Base-by-base conservation (phyloP, 2,797 vertebrate species). In the Lerista edwardsae region DNA sequence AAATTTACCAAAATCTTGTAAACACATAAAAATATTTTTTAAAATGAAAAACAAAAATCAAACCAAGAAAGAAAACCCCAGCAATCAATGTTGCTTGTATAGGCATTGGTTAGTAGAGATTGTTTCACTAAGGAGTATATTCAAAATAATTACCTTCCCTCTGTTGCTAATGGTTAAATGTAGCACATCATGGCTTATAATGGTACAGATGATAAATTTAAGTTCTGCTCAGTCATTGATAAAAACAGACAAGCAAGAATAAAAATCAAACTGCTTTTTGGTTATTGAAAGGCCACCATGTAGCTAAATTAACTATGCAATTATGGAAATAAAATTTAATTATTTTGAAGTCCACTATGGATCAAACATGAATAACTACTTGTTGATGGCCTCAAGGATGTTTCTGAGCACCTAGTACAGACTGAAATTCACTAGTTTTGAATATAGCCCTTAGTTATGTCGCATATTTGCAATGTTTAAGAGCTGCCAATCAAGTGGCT, bases 1-100 rank as follows among this genome's bases (percentile, higher is more conserved):
- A 99, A 99, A 96, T 91, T 95, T 98, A 98, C 97, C 97, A 97
- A 98, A 98, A 97, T 97, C 96, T 95, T 96, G 96, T 96, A 92
- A 97, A 97, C 96, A 98, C 97, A 97, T 98, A 98, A 97, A 99
- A 98, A 97, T 97, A 93, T 97, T 93, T 92, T 93, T 90, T 92
- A 93, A 91, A 92, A 88, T 92, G 73, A 90, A 75, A 86, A 92
- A 55, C 51, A 55, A 55, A 55, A 85, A 90, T 84, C 55, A 91
- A 91, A 84, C 51, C 34, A 84, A 85, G 90, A 83, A 91, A 34
- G 47, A 89, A 97, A 98, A 98, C 95, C 92, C 88, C 93, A 98
- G 97, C 96, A 97, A 86, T 96, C 96, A 97, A 94, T 94, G 92
- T 97, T 97, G 91, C 90, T 94, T 96, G 91, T 96, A 97, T 96